Conservation (phyloP, 2,888 invertebrate genomes). For the Protophormia terraenovae region DNA sequence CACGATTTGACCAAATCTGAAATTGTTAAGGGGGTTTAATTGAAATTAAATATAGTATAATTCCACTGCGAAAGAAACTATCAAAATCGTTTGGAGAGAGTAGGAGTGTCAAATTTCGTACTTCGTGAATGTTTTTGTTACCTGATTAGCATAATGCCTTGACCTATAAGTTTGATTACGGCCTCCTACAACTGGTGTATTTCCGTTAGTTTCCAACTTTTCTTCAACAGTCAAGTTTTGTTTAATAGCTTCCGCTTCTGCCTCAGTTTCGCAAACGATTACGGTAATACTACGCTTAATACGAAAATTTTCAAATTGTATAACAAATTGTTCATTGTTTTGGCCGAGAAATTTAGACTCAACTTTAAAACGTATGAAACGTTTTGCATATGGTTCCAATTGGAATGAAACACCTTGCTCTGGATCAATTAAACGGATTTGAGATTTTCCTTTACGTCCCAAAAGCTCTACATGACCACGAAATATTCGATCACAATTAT, state of each 20-base stretch:
- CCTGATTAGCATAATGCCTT: constrained; percentile 74
- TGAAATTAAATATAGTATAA: too few species aligned
- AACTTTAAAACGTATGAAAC: constrained; percentile 69
- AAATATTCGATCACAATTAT: constrained; percentile 70
- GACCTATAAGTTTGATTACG: constrained; percentile 69
- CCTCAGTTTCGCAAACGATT: constrained; percentile 73
- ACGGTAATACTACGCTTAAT: constrained; percentile 73
- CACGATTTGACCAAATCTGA: constrained; percentile 74
- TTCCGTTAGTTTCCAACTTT: constrained; percentile 8
- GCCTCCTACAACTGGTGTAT: constrained; percentile 13
- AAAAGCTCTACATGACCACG: constrained; percentile 65
- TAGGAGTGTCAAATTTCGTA: too few species aligned
- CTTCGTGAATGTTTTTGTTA: background rate
- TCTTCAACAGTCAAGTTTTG: constrained; percentile 55
- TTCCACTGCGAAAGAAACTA: background rate
- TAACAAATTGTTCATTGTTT: constrained; percentile 70
- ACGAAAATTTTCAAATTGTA: constrained; percentile 73
- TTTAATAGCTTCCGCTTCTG: constrained; percentile 63
- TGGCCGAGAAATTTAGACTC: constrained; percentile 74
- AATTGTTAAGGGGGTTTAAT: background rate
- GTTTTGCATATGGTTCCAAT: background rate
- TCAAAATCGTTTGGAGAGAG: background rate
- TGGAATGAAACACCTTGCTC: constrained; percentile 19
- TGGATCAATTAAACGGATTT: constrained; percentile 72
- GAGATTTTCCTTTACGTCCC: constrained; percentile 61